Percentiles rank a stretch among this genome's conserved stretches.
Conservation (phyloP, 2,797 vertebrate genomes). For the Enteromius viviparus region DNA sequence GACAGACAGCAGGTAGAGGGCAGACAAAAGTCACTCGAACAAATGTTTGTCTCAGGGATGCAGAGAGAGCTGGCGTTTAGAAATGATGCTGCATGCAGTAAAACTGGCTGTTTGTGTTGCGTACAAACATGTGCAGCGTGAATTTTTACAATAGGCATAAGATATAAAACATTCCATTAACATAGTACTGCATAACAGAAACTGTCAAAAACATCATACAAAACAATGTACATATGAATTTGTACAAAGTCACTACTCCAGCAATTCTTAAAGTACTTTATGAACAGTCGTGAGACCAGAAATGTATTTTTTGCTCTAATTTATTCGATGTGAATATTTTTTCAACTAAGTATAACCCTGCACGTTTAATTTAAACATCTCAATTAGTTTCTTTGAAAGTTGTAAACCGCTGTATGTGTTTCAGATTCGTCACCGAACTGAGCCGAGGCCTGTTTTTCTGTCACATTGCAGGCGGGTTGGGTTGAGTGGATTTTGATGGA, state of each 20-base stretch:
- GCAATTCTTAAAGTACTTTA: neutral
- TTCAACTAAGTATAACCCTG: neutral
- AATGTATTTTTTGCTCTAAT: neutral
- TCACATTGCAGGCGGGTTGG: neutral
- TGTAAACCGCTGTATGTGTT: neutral
- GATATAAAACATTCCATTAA: neutral
- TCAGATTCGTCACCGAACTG: neutral
- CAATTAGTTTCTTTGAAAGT: neutral
- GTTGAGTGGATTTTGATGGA: constrained; percentile 46
- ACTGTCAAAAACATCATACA: neutral
- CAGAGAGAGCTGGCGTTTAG: neutral
- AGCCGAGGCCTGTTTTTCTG: constrained; percentile 2
- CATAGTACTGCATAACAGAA: neutral
- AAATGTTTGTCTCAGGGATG: constrained; percentile 10
- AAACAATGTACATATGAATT: no score
- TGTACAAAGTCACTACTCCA: neutral
- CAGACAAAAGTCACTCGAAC: constrained; percentile 39
- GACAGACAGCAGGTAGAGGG: constrained; percentile 43
- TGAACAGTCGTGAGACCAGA: neutral
- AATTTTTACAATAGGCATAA: neutral
- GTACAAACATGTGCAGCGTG: neutral
- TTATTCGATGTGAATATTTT: neutral
- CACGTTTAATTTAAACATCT: neutral
- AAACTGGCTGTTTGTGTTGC: neutral
- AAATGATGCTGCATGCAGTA: neutral